Base-by-base conservation (phyloP, 2,113 vertebrate genomes). In the Cyprinus carpio region DNA sequence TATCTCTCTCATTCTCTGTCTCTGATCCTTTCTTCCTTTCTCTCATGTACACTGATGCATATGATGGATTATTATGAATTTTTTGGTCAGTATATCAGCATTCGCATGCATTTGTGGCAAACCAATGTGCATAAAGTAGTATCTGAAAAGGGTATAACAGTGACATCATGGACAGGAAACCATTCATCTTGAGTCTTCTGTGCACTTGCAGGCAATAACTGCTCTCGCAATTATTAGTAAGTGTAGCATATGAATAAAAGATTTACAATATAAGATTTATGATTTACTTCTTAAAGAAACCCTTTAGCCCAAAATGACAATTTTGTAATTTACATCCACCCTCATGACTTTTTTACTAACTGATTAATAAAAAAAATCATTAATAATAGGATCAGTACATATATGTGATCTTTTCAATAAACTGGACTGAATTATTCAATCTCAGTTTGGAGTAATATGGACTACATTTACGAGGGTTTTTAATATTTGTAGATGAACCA, bases 121-220 rank as follows among this genome's bases (percentile, higher is more conserved):
- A 81, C 58, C 16, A 20, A 75, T 25, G 1, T 18, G 58, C 37
- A 43, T 25, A 60, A 60, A 46, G 58, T 62, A 37, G 10, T 46
- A 43, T 43, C 58, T 64, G 34, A 31, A 31, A 25, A 6, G 23
- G 4, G 23, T 40, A 40, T 56, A 31, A 40, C 43, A 1, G 43
- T 86, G 81, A 84, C 84, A 84, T 86, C 87, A 85, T 51, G 67
- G 81, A 72, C 51, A 84, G 82, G 62, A 84, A 84, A 81, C 15
- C 43, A 29, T 25, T 56, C 78, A 18, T 81, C 27, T 78, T 18
- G 15, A 46, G 27, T 69, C 37, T 34, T 46, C 7, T 67, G 15
- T 8, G 23, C 23, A 46, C 23, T 74, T 46, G 23, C 25, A 37
- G 29, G 10, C 25, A 78, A 74, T 56, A 58, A 78, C n/a, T 75